Percentiles rank a stretch among this genome's conserved stretches.
Conservation (phyloP, 1,140 invertebrate species). For the Drosophila guanche region DNA sequence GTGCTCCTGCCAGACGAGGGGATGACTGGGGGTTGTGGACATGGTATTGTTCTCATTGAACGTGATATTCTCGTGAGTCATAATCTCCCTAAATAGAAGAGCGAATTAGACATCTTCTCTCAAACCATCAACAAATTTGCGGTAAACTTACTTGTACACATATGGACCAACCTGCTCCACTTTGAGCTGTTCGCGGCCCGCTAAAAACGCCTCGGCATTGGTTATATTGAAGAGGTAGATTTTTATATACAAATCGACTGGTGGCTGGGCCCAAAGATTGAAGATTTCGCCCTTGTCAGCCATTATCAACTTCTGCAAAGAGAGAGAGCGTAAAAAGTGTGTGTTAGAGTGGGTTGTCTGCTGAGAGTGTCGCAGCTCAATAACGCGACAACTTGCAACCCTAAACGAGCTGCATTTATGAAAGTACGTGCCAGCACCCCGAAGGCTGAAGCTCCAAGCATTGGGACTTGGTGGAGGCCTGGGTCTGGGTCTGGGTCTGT, state of each 20-base stretch:
- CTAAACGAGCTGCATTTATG: not conserved
- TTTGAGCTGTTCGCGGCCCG: constrained; percentile 88
- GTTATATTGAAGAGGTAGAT: constrained; percentile 95
- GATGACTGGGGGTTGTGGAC: constrained; percentile 87
- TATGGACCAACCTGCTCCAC: constrained; percentile 94
- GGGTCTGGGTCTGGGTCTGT: no score
- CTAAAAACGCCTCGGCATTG: constrained; percentile 91
- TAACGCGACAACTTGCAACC: not conserved
- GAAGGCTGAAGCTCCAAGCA: constrained; percentile 18
- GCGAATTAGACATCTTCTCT: not conserved
- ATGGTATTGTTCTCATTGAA: constrained; percentile 91
- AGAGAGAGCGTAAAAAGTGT: constrained; percentile 33
- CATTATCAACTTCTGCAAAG: constrained; percentile 89
- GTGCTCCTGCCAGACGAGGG: constrained; percentile 88
- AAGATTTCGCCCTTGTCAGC: constrained; percentile 91
- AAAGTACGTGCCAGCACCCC: constrained; percentile 32
- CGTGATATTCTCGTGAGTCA: constrained; percentile 88
- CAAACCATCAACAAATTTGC: not conserved
- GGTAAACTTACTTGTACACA: constrained; percentile 91
- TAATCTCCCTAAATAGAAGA: constrained; percentile 85
- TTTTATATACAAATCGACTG: constrained; percentile 92
- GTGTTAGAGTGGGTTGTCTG: constrained; percentile 1
- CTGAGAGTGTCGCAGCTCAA: no score
- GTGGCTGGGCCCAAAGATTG: constrained; percentile 92
- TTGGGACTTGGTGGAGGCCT: no score